Evolutionary conservation across 2,797 vertebrate genomes (phyloP).

Genomic region (Amblyraja radiata): DNA sequence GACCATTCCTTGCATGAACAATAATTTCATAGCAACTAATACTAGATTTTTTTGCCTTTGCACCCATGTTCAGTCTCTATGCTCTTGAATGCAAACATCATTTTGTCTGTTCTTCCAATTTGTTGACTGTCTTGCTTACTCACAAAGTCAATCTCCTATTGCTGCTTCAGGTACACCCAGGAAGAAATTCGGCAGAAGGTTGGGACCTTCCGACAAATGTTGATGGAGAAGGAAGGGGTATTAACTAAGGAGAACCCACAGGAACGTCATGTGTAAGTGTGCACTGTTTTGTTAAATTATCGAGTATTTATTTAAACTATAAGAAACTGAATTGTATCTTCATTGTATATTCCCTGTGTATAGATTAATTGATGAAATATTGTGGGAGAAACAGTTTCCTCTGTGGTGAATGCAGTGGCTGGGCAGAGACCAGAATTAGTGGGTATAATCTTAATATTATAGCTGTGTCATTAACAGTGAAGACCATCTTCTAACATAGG

Average conservation of each 20-base stretch:
- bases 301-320: neutral
- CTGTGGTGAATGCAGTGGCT: neutral
- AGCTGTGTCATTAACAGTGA: neutral
- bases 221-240: slow-evolving; percentile 98
- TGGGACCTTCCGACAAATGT: slow-evolving; percentile 92
- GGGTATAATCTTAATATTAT: neutral
- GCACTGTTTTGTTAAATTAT: neutral
- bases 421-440: neutral
- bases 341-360: neutral
- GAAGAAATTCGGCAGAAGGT: slow-evolving; percentile 95
- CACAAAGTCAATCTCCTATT: neutral
- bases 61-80: neutral
- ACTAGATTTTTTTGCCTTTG: neutral
- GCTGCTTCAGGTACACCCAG: slow-evolving; percentile 74
- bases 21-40: neutral
- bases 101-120: neutral
- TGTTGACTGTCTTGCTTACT: neutral
- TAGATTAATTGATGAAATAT: neutral
- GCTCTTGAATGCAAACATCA: neutral
- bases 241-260: slow-evolving; percentile 85
- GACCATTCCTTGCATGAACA: neutral
- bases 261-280: slow-evolving; percentile 76
- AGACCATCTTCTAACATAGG: neutral
- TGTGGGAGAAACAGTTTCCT: neutral
- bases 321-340: neutral